Conservation (phyloP, 2,113 vertebrate genomes). For the Thymallus thymallus region DNA sequence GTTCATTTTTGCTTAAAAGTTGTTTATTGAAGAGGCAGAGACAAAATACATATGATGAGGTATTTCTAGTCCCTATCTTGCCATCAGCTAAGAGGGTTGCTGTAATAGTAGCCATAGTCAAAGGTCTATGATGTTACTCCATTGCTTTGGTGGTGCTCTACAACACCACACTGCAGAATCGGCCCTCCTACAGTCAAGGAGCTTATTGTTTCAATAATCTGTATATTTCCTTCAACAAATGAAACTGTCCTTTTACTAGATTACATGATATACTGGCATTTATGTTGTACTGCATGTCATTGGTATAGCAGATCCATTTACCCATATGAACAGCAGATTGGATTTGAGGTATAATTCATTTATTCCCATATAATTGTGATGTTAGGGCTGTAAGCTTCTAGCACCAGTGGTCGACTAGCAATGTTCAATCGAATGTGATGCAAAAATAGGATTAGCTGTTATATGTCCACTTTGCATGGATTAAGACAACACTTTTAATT, state of each 20-base stretch:
- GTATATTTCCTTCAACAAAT: conserved; percentile 1
- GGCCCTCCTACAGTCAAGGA: conserved; percentile 50
- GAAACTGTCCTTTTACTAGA: background rate
- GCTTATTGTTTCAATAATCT: conserved; percentile 23
- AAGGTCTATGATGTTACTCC: conserved; percentile 7
- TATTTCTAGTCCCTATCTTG: background rate
- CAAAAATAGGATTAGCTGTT: background rate
- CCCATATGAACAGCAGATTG: conserved; percentile 1
- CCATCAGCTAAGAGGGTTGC: background rate
- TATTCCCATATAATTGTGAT: background rate
- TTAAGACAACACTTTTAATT: background rate
- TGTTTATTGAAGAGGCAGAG: conserved; percentile 38
- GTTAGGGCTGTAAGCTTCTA: background rate
- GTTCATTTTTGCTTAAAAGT: conserved; percentile 39
- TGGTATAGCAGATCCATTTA: conserved; percentile 25
- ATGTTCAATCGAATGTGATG: background rate
- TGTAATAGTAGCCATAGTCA: conserved; percentile 17
- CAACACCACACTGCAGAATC: conserved; percentile 37
- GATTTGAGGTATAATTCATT: background rate
- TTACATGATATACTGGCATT: conserved; percentile 3
- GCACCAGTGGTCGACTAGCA: too few species aligned
- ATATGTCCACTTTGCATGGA: background rate
- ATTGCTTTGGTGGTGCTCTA: conserved; percentile 29
- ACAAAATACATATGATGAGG: background rate
- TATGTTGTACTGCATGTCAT: conserved; percentile 16